phyloP scores from a whole-genome alignment of 2,113 vertebrate species.

The Dendrocopos noguchii region DNA sequence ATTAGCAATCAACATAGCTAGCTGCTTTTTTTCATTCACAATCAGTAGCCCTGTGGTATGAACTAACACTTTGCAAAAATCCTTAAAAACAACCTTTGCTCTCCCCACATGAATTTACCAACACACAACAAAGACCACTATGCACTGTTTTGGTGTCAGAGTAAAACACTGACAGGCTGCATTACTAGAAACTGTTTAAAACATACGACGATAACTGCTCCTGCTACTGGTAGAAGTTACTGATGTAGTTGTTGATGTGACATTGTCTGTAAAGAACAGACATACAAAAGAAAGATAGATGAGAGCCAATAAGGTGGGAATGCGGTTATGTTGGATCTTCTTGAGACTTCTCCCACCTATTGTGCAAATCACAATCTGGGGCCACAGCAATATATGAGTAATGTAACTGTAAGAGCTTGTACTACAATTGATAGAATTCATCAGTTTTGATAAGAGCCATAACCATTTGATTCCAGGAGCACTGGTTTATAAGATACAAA shows the following conservation, averaged over 20 bases:
- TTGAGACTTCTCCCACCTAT: neutral
- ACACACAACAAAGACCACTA: neutral
- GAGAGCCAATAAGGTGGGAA: neutral
- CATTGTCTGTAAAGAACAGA: neutral
- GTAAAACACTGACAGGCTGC: neutral
- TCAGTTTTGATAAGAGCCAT: neutral
- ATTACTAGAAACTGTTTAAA: neutral
- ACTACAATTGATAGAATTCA: neutral
- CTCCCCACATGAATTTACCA: fast-evolving
- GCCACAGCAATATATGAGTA: neutral
- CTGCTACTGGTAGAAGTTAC: neutral
- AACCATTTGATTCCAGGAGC: neutral
- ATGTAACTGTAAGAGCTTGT: neutral
- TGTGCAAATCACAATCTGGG: neutral
- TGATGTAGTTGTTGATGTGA: neutral
- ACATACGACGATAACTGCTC: neutral
- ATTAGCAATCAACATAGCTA: neutral
- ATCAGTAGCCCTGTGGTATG: neutral
- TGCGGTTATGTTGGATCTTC: neutral
- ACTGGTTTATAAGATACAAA: neutral
- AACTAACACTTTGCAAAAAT: neutral
- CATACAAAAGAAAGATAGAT: neutral
- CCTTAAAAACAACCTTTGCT: neutral
- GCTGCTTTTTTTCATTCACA: neutral
- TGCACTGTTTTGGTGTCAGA: neutral